Base-by-base conservation (phyloP, 2,113 vertebrate genomes). In the Cyprinodon brontotheroides region DNA sequence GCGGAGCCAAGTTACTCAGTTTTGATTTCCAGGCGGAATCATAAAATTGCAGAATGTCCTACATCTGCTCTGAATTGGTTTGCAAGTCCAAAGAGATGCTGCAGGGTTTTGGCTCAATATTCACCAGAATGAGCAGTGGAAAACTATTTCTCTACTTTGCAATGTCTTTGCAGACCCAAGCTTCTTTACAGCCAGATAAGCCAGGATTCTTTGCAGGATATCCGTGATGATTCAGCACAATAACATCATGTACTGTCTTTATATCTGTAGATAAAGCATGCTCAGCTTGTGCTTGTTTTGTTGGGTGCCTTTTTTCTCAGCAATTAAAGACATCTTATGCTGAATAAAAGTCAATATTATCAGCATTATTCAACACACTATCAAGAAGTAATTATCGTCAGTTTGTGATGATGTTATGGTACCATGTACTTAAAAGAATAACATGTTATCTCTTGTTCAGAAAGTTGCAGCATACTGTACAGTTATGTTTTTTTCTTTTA, bases 171-270 rank as follows among this genome's bases (percentile, higher is more conserved):
- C 45, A 37, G 39, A 47, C 39, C 41, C 64, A 70, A 15, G 37
- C 43, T 37, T 64, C 15, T 43, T 38, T 77, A 13, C 59, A 74
- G 38, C 13, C 20, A n/a, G 2, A 8, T 7, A 40, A 50, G 43
- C 41, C 53, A 29, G 61, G 12, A 62, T 39, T 65, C 15, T 29
- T 13, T 64, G 61, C 65, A 0, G 20, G 63, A 50, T 12, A 47
- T 63, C 68, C 2, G 17, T 13, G 45, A 64, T 73, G 72, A 82
- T 43, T 73, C 65, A 66, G 61, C 61, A 53, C 59, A 61, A 63
- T 0, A 48, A 41, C 66, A 71, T 59, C 38, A 63, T 45, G 14
- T 64, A 64, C 68, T 79, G 17, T 53, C 29, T 41, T 41, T 10
- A 41, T 62, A 37, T 80, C 40, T 53, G 20, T 60, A 50, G 4